Conservation (phyloP, 2,888 invertebrate species). For the Erebia ligea region DNA sequence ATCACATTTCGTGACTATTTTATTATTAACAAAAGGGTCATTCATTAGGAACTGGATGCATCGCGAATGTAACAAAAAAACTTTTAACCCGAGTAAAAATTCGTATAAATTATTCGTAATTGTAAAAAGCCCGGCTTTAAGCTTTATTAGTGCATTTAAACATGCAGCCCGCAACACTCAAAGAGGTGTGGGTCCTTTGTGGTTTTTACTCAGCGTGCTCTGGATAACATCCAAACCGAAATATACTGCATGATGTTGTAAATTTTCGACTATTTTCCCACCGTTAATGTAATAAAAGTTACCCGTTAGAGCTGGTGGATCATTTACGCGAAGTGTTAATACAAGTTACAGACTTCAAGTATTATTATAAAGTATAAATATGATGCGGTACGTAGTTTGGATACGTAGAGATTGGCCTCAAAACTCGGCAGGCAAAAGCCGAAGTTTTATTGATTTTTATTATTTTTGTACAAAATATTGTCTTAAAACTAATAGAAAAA, state of each 20-base stretch:
- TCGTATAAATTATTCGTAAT: constrained; percentile 8
- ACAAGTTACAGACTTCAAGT: no score
- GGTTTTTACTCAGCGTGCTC: constrained; percentile 31
- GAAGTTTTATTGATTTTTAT: no score
- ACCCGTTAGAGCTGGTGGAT: constrained; percentile 1
- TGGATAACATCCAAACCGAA: constrained; percentile 30
- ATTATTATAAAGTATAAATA: no score
- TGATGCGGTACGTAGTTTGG: no score
- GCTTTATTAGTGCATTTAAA: constrained; percentile 37
- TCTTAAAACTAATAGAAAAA: no score
- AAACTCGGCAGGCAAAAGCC: no score
- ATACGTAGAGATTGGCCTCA: no score
- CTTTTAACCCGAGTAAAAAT: not conserved
- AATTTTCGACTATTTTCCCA: constrained; percentile 8
- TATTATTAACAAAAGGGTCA: no score
- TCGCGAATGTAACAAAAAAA: not conserved
- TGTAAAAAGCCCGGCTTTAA: constrained; percentile 23
- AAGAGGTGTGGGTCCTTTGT: constrained; percentile 35
- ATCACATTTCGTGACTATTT: no score
- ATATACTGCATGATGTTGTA: constrained; percentile 19
- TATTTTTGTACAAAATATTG: no score
- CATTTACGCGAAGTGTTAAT: no score
- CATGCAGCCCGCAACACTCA: constrained; percentile 32
- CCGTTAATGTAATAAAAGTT: constrained; percentile 12
- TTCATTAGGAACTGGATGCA: not conserved